Evolutionary conservation across 2,888 invertebrate species (phyloP).

Genomic region (Pandemis heparana): DNA sequence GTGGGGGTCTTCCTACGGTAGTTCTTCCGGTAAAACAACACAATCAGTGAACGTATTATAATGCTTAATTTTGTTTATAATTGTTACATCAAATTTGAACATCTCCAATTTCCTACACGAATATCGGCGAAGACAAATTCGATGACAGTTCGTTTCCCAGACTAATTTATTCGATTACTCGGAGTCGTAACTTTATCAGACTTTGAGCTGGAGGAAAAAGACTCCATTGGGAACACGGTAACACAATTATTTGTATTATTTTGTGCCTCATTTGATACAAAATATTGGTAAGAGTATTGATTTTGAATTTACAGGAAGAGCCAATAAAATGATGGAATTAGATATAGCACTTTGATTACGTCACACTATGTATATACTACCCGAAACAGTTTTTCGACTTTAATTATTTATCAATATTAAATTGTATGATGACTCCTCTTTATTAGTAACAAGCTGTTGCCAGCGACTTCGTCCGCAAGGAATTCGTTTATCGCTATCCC

Average conservation of each 20-base stretch:
- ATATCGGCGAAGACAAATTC: constrained; percentile 35
- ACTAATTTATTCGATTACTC: constrained; percentile 31
- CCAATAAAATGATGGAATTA: no score
- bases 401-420: no score
- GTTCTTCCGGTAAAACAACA: no score
- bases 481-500: no score
- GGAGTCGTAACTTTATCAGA: constrained; percentile 17
- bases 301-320: no score
- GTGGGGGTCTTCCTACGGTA: no score
- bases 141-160: constrained; percentile 19
- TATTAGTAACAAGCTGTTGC: no score
- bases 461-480: no score
- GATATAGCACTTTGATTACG: no score
- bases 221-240: neutral
- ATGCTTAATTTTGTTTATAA: neutral
- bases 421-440: no score
- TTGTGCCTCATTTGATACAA: neutral
- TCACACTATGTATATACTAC: no score
- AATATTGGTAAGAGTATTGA: neutral
- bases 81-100: neutral
- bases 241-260: neutral
- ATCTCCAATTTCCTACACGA: constrained; percentile 12
- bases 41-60: neutral
- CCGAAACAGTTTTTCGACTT: no score
- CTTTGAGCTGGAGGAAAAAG: neutral